These are phyloP conservation scores for Andinoacara biseriatus DNA, from an alignment of 2,113 vertebrate species.

Conservation along the genomic window DNA sequence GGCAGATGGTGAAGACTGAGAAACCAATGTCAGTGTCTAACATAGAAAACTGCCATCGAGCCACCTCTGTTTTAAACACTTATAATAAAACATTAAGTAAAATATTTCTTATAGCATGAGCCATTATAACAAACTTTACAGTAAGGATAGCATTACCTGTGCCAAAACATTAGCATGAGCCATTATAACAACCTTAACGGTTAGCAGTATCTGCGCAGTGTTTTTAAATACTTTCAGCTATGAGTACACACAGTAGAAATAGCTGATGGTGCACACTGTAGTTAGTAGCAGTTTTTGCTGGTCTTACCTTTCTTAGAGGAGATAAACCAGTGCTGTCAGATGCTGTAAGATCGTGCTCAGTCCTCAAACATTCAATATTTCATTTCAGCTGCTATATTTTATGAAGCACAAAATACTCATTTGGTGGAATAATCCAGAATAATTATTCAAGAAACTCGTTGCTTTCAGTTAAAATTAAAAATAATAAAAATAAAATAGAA, in stretches of 20 bases:
- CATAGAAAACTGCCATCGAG: neutral
- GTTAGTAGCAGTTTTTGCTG: neutral
- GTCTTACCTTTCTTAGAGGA: slow-evolving; percentile 14
- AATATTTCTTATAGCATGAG: no score
- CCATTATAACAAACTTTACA: neutral
- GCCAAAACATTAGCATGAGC: no score
- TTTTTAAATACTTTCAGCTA: neutral
- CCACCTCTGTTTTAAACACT: neutral
- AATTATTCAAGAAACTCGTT: neutral
- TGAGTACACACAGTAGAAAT: neutral
- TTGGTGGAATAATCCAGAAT: neutral
- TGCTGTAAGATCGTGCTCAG: neutral
- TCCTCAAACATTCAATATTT: slow-evolving; percentile 26
- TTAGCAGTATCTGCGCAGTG: neutral
- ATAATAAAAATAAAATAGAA: no score
- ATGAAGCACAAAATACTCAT: neutral
- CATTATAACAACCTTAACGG: neutral
- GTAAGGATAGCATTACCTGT: no score
- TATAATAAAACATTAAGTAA: neutral
- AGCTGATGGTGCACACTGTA: neutral
- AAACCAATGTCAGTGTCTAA: neutral
- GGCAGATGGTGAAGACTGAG: neutral
- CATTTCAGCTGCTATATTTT: neutral
- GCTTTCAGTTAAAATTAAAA: neutral
- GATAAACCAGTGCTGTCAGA: neutral